Percentiles rank a stretch among this genome's conserved stretches.
phyloP scores from a whole-genome alignment of 2,797 vertebrate species.

The Pampus argenteus region DNA sequence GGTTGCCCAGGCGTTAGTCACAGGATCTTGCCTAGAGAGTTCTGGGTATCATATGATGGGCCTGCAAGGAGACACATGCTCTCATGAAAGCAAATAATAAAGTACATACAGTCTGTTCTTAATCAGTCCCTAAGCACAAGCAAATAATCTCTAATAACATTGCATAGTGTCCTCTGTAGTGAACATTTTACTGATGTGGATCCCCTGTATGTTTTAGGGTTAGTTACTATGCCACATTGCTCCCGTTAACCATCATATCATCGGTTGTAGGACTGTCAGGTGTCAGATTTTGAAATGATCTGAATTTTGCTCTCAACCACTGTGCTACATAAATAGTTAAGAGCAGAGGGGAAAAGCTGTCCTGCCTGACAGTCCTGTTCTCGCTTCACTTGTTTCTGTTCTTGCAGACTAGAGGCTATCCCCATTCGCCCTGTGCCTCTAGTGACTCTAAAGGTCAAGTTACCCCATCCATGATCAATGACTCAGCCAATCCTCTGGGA shows the following conservation, averaged over 20 bases:
- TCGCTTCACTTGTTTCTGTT: conserved; percentile 5
- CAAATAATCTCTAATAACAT: conserved; percentile 37
- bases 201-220: background rate
- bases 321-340: background rate
- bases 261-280: background rate
- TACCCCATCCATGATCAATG: conserved; percentile 67
- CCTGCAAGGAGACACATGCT: conserved; percentile 50
- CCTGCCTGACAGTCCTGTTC: background rate
- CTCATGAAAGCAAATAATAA: conserved; percentile 20
- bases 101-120: conserved; percentile 48
- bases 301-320: background rate
- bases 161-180: background rate
- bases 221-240: background rate
- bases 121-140: conserved; percentile 47
- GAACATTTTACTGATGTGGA: conserved; percentile 10
- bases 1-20: conserved; percentile 68
- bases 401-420: conserved; percentile 25
- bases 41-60: conserved; percentile 70
- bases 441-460: conserved; percentile 43
- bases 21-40: conserved; percentile 63
- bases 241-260: background rate
- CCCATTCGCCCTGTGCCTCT: conserved; percentile 41
- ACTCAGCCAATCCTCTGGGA: conserved; percentile 46
- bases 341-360: background rate
- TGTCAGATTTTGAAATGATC: background rate